A percentile compares a stretch with the other conserved stretches of the same genome.
Conservation (phyloP, 2,113 vertebrate species). For the Saiga tatarica region DNA sequence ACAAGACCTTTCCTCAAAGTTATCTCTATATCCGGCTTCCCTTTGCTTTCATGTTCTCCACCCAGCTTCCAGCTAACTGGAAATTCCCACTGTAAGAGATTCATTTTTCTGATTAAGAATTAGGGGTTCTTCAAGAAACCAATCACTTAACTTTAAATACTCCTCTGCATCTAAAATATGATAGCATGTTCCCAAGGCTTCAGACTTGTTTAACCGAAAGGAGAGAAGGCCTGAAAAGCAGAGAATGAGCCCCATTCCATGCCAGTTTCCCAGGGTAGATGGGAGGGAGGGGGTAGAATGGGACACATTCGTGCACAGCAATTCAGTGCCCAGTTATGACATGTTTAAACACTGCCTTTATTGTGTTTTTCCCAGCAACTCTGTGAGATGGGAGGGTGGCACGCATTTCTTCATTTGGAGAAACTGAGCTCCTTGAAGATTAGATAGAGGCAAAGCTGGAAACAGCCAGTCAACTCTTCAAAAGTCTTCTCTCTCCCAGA, state of each 20-base stretch:
- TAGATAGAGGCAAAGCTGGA: conserved; percentile 30
- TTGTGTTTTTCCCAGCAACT: neutral
- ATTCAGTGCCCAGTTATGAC: neutral
- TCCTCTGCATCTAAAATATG: neutral
- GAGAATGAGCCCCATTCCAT: neutral
- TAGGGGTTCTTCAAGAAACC: neutral
- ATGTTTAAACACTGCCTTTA: neutral
- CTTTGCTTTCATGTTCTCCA: neutral
- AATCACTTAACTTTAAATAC: neutral
- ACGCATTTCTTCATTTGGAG: conserved; percentile 28
- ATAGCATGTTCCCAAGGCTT: neutral
- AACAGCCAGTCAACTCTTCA: neutral
- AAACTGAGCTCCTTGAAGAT: conserved; percentile 58
- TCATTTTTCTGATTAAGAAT: neutral
- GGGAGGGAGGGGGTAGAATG: neutral
- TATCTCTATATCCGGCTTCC: neutral
- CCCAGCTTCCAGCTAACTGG: neutral
- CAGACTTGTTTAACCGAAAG: neutral
- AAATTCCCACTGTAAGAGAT: neutral
- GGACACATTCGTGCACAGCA: neutral
- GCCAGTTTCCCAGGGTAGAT: neutral
- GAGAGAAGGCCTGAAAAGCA: neutral
- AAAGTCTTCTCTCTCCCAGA: neutral
- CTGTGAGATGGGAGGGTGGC: neutral
- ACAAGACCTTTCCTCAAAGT: neutral